A percentile compares a stretch with the other conserved stretches of the same genome.
These are phyloP conservation scores for Zaprionus africanus DNA, from an alignment of 1,140 invertebrate species.

Conservation along the genomic window DNA sequence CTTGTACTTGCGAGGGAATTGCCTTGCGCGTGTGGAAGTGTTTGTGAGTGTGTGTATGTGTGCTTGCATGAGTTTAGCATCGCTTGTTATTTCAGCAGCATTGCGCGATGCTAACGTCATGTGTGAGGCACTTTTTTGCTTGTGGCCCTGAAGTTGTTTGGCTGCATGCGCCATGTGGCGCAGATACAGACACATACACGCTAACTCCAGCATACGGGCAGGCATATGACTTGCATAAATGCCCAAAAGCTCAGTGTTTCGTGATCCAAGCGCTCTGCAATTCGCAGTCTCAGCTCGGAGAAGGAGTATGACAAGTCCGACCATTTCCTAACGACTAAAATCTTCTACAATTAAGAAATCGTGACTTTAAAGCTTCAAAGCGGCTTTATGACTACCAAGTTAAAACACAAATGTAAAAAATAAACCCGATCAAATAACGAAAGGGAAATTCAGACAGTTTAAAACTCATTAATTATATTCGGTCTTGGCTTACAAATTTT, in stretches of 20 bases:
- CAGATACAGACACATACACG: slow-evolving; percentile 27
- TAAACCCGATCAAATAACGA: too few relatives aligned
- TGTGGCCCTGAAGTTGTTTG: slow-evolving; percentile 48
- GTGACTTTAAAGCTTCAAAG: too few relatives aligned
- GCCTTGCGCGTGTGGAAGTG: background rate
- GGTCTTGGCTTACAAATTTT: background rate
- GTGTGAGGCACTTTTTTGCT: slow-evolving; percentile 38
- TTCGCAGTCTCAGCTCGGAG: slow-evolving; percentile 12
- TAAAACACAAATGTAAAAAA: too few relatives aligned
- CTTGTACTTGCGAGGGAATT: background rate
- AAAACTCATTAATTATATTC: too few relatives aligned
- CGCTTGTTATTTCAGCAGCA: slow-evolving; percentile 62
- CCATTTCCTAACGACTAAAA: background rate
- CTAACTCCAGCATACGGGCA: slow-evolving; percentile 14
- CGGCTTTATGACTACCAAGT: too few relatives aligned
- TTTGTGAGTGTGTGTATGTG: slow-evolving; percentile 6
- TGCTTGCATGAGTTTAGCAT: slow-evolving; percentile 5
- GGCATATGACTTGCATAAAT: slow-evolving; percentile 70
- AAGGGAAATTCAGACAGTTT: too few relatives aligned
- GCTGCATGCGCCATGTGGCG: slow-evolving; percentile 37
- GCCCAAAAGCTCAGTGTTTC: slow-evolving; percentile 53
- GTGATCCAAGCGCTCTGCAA: slow-evolving; percentile 45
- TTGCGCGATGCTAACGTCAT: slow-evolving; percentile 58
- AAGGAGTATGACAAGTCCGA: background rate
- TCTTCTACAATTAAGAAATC: background rate